Percentiles rank a stretch among this genome's conserved stretches.
Evolutionary conservation across 2,113 vertebrate species (phyloP).

Genomic region (Megaceryle torquata): DNA sequence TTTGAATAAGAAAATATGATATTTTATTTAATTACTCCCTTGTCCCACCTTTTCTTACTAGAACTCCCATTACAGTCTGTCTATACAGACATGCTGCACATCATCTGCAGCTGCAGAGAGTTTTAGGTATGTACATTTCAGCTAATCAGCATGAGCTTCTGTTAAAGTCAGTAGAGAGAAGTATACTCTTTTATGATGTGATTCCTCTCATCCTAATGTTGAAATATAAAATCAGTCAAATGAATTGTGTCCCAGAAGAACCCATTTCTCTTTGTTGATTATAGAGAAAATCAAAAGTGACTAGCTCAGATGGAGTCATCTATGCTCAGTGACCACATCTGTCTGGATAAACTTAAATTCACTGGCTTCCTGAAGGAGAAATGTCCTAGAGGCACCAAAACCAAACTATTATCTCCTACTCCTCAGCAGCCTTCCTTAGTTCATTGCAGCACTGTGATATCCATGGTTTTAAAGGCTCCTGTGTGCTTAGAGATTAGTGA

Average conservation of each 20-base stretch:
- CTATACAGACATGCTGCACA: neutral
- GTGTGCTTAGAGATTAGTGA: neutral
- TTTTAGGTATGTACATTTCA: neutral
- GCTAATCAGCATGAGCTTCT: neutral
- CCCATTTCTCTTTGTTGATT: neutral
- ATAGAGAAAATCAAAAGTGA: constrained; percentile 18
- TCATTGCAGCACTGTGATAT: neutral
- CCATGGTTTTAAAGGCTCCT: neutral
- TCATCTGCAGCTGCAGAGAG: neutral
- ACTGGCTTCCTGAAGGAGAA: neutral
- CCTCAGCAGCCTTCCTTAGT: neutral
- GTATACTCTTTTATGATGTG: neutral
- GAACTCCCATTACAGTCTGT: constrained; percentile 18
- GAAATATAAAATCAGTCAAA: constrained; percentile 10
- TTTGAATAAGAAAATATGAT: constrained; percentile 33
- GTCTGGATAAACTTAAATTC: neutral
- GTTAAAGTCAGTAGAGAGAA: neutral
- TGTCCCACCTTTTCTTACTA: neutral
- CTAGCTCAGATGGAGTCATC: neutral
- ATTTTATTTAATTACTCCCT: constrained; percentile 44
- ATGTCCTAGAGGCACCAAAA: neutral
- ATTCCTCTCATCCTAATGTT: neutral
- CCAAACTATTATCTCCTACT: neutral
- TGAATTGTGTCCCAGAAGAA: neutral
- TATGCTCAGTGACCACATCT: neutral